Evolutionary conservation across 64 coral and sea anemone genomes (phyloP), one percentile per base, ranked within the genome.

Genomic region (Montipora cactus): DNA sequence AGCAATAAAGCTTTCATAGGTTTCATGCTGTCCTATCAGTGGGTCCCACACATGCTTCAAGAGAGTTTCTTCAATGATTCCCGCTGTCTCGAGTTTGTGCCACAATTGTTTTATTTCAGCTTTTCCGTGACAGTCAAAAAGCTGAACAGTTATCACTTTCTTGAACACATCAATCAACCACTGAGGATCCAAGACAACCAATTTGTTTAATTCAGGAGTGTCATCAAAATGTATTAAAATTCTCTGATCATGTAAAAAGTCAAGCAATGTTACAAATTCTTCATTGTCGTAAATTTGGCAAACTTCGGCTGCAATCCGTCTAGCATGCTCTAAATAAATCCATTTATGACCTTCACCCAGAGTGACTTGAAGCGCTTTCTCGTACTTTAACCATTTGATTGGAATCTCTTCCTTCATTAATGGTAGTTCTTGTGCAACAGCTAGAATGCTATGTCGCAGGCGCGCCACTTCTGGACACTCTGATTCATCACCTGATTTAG

Each of bases 141-240:
- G 25, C 25, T 25, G 25, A 25, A 25, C 25, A 25, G 25, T 25
- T 25, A 25, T 25, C 25, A 25, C 25, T 25, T 25, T 25, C 25
- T 25, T 25, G 0, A 25, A 25, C 25, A 25, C 25, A 25, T 25
- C 25, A 25, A 25, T 25, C 25, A 25, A 25, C 25, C 25, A 25
- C 25, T 25, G 25, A 25, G 25, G 25, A 25, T 86, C 44, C 66
- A 86, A 50, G n/a, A 86, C 45, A 8, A 86, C 82, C 47, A 86
- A 50, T 1, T 71, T 86, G 66, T 72, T 86, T 44, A 86, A 71
- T 0, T 49, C 44, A 4, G 66, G 15, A 50, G 82, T 71, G 7
- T 86, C 82, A 86, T 86, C 64, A 86, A 86, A 86, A 71, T 84
- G 81, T 47, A 84, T 67, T 8, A 84, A 67, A 84, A 84, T 84